Base-by-base conservation (phyloP, 2,888 invertebrate genomes). In the Stenodema calcarata region DNA sequence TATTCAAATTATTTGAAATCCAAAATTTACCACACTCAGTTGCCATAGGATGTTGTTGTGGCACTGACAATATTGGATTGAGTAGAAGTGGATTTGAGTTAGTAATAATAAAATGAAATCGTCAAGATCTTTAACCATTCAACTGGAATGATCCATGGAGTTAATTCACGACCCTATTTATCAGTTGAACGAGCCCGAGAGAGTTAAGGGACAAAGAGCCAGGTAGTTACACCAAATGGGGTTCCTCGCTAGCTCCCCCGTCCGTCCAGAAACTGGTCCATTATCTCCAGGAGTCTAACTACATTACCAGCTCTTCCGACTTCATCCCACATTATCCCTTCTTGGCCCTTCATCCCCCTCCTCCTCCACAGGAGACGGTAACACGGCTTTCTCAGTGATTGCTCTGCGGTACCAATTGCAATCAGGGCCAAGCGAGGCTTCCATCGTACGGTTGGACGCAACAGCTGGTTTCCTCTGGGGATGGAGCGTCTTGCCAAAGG, bases 341-440 rank as follows among this genome's bases (percentile, higher is more conserved):
- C 73, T 18, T 18, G 73, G 18, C 73, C 41, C 35, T 41, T 28
- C 41, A 30, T 4, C 9, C n/a, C 35, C 4, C 1, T 35, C 30
- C 62, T 14, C 73, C 73, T 69, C 35, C 14, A 1, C 11, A 16
- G 30, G 16, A 41, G 35, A 35, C 73, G 30, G 35, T 75, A 41
- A 41, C 73, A 7, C 30, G 73, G 73, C 73, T 75, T 75, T 75
- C 73, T 28, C 73, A 75, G 30, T 75, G 73, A 75, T 75, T 75
- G 73, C 73, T 35, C 41, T 75, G 73, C 41, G 73, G 73, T 75
- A 75, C 35, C 73, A 75, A 75, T 75, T 28, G 73, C 73, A 75
- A 75, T 75, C 73, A 75, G 35, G 27, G 62, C 14, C 47, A 14
- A 16, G 47, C 47, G 16, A 47, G 47, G 47, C 47, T 47, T 16